Conservation (phyloP, 2,888 invertebrate genomes). For the Bedellia somnulentella region DNA sequence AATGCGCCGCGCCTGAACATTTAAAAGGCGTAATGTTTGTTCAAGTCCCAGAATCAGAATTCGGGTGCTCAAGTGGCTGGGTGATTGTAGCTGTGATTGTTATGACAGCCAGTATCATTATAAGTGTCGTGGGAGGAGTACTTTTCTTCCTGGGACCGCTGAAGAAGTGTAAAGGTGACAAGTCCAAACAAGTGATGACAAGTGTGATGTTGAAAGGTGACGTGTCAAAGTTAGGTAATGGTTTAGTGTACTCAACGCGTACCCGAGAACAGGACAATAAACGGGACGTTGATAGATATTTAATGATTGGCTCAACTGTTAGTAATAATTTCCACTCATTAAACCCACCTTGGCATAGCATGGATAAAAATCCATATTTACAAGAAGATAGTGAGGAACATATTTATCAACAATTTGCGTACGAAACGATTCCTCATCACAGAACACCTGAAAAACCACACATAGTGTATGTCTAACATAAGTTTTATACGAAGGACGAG, state of each 20-base stretch:
- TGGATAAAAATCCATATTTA: constrained; percentile 50
- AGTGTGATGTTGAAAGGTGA: constrained; percentile 56
- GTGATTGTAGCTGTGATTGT: constrained; percentile 57
- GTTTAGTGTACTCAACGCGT: constrained; percentile 49
- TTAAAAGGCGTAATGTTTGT: constrained; percentile 52
- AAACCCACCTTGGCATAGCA: constrained; percentile 54
- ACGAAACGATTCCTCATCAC: constrained; percentile 55
- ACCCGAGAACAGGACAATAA: constrained; percentile 49
- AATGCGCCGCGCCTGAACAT: constrained; percentile 62
- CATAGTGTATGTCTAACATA: constrained; percentile 63
- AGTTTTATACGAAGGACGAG: constrained; percentile 42
- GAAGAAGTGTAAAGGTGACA: constrained; percentile 54
- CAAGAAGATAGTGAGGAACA: constrained; percentile 54
- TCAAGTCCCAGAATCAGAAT: constrained; percentile 64
- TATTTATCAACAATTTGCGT: constrained; percentile 55
- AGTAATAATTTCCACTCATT: constrained; percentile 55
- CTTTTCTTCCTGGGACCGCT: constrained; percentile 54
- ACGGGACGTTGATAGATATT: constrained; percentile 49
- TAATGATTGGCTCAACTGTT: constrained; percentile 55
- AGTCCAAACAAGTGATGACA: constrained; percentile 55
- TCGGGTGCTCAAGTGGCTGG: constrained; percentile 65
- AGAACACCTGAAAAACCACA: constrained; percentile 59
- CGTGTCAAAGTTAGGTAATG: constrained; percentile 51
- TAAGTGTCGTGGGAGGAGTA: constrained; percentile 50
- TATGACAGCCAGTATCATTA: constrained; percentile 55